These are phyloP conservation scores for Toxostoma redivivum DNA, from an alignment of 2,113 vertebrate species.

Conservation along the genomic window DNA sequence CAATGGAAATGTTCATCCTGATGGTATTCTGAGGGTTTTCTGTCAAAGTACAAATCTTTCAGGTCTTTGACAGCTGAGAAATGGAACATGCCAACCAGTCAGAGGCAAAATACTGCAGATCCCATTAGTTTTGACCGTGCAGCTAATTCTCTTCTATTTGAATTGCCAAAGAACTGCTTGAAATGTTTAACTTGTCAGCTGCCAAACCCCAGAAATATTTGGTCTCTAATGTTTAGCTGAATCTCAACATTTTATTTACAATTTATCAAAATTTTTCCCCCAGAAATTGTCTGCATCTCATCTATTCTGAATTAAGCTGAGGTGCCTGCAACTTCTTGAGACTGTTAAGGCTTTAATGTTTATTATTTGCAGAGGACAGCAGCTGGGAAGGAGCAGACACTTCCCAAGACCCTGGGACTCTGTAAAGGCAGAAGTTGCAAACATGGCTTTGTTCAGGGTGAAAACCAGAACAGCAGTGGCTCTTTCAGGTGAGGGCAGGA, in stretches of 20 bases:
- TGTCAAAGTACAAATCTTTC: neutral
- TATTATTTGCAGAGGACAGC: neutral
- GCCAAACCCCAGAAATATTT: neutral
- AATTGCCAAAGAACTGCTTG: neutral
- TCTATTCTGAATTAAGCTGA: neutral
- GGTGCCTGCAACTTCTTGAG: neutral
- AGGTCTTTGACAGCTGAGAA: neutral
- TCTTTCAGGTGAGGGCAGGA: neutral
- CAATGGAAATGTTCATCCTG: neutral
- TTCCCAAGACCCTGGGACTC: neutral
- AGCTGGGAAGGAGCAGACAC: neutral
- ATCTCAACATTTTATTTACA: neutral
- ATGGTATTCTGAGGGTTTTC: neutral
- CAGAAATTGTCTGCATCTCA: neutral
- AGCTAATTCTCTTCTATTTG: neutral
- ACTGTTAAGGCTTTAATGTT: neutral
- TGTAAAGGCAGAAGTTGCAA: neutral
- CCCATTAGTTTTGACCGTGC: neutral
- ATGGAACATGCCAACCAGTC: neutral
- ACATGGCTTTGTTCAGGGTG: accelerated
- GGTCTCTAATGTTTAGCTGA: neutral
- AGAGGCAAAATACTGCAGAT: neutral
- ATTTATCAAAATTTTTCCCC: neutral
- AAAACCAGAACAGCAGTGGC: neutral
- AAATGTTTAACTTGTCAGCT: neutral